Evolutionary conservation across 2,113 vertebrate genomes (phyloP).

Genomic region (Xyrauchen texanus): DNA sequence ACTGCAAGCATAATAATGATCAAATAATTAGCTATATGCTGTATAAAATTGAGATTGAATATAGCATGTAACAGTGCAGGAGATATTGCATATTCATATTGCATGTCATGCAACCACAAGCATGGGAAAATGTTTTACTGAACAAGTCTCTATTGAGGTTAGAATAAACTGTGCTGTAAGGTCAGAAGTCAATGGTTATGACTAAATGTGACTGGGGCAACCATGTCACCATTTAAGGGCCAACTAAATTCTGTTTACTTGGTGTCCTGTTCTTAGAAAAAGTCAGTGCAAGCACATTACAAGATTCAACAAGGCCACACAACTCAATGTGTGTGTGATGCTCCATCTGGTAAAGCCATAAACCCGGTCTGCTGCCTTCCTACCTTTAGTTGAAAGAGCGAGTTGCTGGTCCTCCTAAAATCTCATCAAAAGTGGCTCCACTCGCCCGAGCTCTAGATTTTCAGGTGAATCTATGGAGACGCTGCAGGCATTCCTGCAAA

Average conservation of each 20-base stretch:
- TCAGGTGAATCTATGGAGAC: conserved; percentile 7
- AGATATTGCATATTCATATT: too few relatives aligned
- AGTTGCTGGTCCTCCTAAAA: conserved; percentile 17
- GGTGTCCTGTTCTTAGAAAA: neutral
- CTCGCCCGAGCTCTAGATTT: conserved; percentile 14
- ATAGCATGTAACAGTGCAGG: too few relatives aligned
- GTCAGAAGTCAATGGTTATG: too few relatives aligned
- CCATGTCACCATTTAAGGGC: neutral
- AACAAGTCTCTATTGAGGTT: too few relatives aligned
- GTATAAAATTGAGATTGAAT: too few relatives aligned
- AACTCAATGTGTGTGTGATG: neutral
- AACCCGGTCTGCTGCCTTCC: neutral
- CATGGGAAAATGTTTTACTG: too few relatives aligned
- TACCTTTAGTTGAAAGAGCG: conserved; percentile 36
- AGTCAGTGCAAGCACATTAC: neutral
- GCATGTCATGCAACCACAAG: too few relatives aligned
- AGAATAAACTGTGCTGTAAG: too few relatives aligned
- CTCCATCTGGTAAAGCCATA: conserved; percentile 10
- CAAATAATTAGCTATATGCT: too few relatives aligned
- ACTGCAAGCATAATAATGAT: too few relatives aligned
- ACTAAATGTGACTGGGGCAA: too few relatives aligned
- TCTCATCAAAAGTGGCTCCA: conserved; percentile 44
- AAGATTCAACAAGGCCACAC: conserved; percentile 13
- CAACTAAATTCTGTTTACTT: conserved; percentile 6
- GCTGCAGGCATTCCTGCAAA: conserved; percentile 45